Conservation (phyloP, 2,797 vertebrate species). For the Ceryle rudis region DNA sequence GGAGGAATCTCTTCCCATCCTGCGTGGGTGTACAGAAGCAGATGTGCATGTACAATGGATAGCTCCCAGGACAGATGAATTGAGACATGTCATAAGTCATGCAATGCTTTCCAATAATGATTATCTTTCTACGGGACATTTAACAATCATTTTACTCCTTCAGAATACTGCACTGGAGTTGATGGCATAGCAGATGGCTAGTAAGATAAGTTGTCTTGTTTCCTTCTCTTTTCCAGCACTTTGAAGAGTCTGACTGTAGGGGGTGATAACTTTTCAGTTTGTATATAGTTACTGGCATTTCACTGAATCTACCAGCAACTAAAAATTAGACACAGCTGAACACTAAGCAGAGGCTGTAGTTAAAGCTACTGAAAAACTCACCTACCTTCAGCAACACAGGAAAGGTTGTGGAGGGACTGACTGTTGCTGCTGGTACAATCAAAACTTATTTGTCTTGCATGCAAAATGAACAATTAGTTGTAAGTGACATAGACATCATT, state of each 20-base stretch:
- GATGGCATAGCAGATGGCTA: not conserved
- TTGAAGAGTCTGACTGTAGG: not conserved
- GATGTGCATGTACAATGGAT: conserved; percentile 27
- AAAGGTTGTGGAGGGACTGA: not conserved
- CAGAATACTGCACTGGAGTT: not conserved
- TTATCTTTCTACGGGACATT: conserved; percentile 51
- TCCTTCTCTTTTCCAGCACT: not conserved
- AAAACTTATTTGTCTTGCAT: not conserved
- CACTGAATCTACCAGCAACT: not conserved
- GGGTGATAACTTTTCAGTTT: not conserved
- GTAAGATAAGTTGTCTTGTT: not conserved
- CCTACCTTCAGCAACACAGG: not conserved
- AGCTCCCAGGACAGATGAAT: conserved; percentile 56
- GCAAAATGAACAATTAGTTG: not conserved
- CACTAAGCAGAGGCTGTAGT: not conserved
- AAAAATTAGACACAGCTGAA: not conserved
- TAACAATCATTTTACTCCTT: not conserved
- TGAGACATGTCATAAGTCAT: conserved; percentile 44
- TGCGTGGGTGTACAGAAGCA: conserved; percentile 66
- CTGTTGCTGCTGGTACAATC: not conserved
- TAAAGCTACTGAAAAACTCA: not conserved
- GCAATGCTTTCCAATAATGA: conserved; percentile 21
- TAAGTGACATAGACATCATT: not conserved
- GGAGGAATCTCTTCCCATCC: conserved; percentile 61
- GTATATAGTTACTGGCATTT: not conserved